A percentile compares a stretch with the other conserved stretches of the same genome.
phyloP scores from a whole-genome alignment of 2,797 vertebrate species.

The Gymnoscopelus braueri region DNA sequence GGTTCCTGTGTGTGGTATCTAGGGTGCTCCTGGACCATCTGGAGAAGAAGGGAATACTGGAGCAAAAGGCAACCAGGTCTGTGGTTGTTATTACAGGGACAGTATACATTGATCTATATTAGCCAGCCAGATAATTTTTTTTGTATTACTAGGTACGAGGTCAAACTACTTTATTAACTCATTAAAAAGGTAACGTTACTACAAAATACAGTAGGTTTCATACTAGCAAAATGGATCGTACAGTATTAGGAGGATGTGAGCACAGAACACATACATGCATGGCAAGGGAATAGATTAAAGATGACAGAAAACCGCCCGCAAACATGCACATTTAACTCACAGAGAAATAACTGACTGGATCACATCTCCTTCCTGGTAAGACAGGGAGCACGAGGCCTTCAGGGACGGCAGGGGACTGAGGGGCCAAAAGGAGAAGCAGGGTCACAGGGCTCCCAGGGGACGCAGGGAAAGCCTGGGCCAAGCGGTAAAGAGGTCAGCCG shows the following conservation, averaged over 20 bases:
- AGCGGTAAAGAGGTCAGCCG: conserved; percentile 71
- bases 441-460: conserved; percentile 69
- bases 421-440: conserved; percentile 66
- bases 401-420: conserved; percentile 56
- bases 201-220: too few species aligned
- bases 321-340: background rate
- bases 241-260: too few species aligned
- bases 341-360: background rate
- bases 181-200: too few species aligned
- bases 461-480: conserved; percentile 70
- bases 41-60: conserved; percentile 79
- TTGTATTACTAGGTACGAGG: too few species aligned
- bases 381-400: conserved; percentile 69
- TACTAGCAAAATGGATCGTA: too few species aligned
- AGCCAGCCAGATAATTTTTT: background rate
- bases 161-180: too few species aligned
- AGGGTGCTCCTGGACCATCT: conserved; percentile 77
- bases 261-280: too few species aligned
- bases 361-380: conserved; percentile 9
- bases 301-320: background rate
- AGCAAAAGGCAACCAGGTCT: conserved; percentile 81
- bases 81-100: conserved; percentile 22
- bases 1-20: background rate
- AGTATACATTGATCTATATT: background rate
- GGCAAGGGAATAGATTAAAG: background rate